A percentile compares a stretch with the other conserved stretches of the same genome.
phyloP scores from a whole-genome alignment of 1,140 invertebrate species.

The Musca vetustissima region DNA sequence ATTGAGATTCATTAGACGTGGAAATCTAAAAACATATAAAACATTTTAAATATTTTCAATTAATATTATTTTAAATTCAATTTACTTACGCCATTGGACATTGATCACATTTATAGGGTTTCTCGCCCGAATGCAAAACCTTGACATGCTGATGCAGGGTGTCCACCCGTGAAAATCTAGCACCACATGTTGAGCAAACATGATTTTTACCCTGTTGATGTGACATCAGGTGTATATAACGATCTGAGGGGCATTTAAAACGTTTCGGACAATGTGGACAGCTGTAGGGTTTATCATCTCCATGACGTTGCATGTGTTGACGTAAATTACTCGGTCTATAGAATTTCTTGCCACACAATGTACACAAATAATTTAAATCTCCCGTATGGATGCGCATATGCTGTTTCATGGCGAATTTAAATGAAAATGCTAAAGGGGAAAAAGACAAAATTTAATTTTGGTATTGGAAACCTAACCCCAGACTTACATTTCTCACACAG shows the following conservation, averaged over 20 bases:
- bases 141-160: conserved; percentile 61
- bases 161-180: conserved; percentile 58
- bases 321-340: conserved; percentile 64
- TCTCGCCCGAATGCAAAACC: conserved; percentile 3
- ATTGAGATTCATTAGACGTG: conserved; percentile 44
- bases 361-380: conserved; percentile 66
- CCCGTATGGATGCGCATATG: conserved; percentile 65
- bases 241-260: conserved; percentile 31
- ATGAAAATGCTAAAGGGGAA: conserved; percentile 7
- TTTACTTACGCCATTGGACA: conserved; percentile 18
- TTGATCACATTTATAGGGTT: conserved; percentile 15
- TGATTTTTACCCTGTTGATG: conserved; percentile 43
- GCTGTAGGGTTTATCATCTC: conserved; percentile 55
- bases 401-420: conserved; percentile 44
- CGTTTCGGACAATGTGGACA: conserved; percentile 58
- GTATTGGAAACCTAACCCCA: background rate
- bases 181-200: conserved; percentile 57
- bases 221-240: conserved; percentile 11
- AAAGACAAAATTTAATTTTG: background rate
- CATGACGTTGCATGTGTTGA: conserved; percentile 62
- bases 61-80: too few species aligned
- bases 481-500: conserved; percentile 61
- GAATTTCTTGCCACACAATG: conserved; percentile 66
- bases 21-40: conserved; percentile 39
- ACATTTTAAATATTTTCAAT: too few species aligned